Evolutionary conservation across 2,113 vertebrate species (phyloP), one percentile per base, ranked within the genome.

Genomic region (Dasyurus viverrinus): DNA sequence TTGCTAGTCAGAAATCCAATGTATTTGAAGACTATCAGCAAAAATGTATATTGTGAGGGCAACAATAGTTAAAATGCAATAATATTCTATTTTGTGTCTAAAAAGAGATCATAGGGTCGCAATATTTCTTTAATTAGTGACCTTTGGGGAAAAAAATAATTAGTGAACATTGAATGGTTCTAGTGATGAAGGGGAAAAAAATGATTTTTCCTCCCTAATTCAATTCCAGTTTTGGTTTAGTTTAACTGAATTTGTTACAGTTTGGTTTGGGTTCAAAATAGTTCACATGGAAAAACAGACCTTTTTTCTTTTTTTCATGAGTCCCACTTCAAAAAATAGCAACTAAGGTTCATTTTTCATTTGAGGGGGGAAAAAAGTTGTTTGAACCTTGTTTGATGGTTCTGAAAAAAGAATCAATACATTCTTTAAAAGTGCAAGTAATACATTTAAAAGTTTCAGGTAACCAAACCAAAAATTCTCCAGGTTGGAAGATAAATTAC

Each of bases 251-350:
- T 84, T 52, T 76, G 53, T 54, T 95, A 92, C 7, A 95, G 36
- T 53, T 95, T 95, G 55, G 53, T 5, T 76, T 53, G 52, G 16
- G 89, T 94, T 93, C 48, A 93, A 93, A 95, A 26, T 10, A 91
- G 47, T 84, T 84, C 50, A 50, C 36, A 2, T 54, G 30, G 47
- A 52, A 46, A 91, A 89, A 53, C 24, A 96, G 16, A 27, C 10
- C 48, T 50, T 90, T 47, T 47, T 89, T 11, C 11, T 0, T 54
- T 54, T 54, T 46, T 57, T 26, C 6, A 94, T 94, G 25, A 89
- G 30, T 94, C 76, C 24, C 91, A 97, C 76, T 89, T 94, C 16
- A 92, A 94, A 91, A 96, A 93, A 48, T n/a, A 96, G 55, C 22
- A 94, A 23, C 10, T 60, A 30, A 94, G 48, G 42, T 54, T 94